Conservation (phyloP, 2,797 vertebrate species). For the Gobio occitaniae region DNA sequence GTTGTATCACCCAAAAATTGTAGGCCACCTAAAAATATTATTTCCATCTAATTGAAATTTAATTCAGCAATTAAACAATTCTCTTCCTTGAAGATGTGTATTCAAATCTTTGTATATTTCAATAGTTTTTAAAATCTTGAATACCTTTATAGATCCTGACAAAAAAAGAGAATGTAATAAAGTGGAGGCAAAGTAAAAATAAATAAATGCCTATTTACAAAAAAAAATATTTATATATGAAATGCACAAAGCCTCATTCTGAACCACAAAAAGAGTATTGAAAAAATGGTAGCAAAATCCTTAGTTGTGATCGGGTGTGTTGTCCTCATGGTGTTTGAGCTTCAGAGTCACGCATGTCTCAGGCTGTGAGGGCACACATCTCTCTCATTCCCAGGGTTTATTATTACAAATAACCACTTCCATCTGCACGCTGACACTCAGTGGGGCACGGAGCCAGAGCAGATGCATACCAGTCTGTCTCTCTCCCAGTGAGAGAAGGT, state of each 20-base stretch:
- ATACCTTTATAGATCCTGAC: background rate
- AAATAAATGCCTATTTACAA: background rate
- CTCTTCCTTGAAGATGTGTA: background rate
- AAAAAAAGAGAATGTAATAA: background rate
- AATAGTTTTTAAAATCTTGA: background rate
- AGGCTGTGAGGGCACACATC: constrained; percentile 57
- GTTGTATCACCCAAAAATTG: background rate
- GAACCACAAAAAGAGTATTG: background rate
- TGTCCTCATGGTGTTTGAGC: constrained; percentile 47
- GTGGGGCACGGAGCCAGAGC: constrained; percentile 55
- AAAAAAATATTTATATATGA: no score
- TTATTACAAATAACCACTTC: constrained; percentile 68
- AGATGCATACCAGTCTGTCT: constrained; percentile 60
- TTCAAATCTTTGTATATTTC: background rate
- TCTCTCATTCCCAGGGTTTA: constrained; percentile 63
- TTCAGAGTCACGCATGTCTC: constrained; percentile 57
- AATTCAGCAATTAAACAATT: background rate
- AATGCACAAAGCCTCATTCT: background rate
- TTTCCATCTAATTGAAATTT: background rate
- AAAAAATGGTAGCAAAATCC: constrained; percentile 1
- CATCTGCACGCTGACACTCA: constrained; percentile 63
- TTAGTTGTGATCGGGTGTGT: constrained; percentile 29
- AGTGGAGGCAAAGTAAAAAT: background rate
- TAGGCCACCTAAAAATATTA: background rate
- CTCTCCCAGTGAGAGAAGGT: constrained; percentile 33